Evolutionary conservation across 2,113 vertebrate genomes (phyloP), one percentile per base, ranked within the genome.

Genomic region (Raphicerus campestris): DNA sequence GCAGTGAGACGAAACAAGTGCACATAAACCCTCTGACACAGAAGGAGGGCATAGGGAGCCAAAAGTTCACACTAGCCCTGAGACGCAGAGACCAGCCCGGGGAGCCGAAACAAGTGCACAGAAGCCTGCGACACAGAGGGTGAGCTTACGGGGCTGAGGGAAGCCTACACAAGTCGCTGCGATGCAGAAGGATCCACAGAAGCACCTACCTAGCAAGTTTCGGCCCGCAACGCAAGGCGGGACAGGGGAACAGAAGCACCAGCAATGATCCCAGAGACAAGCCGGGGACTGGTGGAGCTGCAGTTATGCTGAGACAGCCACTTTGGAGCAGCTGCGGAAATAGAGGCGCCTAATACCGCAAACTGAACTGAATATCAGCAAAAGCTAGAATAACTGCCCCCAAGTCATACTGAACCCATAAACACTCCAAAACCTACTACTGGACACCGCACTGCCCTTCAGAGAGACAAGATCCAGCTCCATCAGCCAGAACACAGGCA

Each of bases 181-280:
- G 16, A 17, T 4, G 16, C 15, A 16, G 61, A 63, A 63, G 61
- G 7, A 63, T n/a, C 61, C 61, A n/a, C 61, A 63, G 30, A 63
- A n/a, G 61, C 61, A n/a, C 16, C 61, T 63, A 9, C 32, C 32
- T 63, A n/a, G 61, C 16, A n/a, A 63, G 61, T 63, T 63, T n/a
- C 61, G 4, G 61, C 7, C 61, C 0, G 7, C 30, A 17, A 7
- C 1, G 1, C 16, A n/a, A 7, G 61, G 61, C 16, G 3, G 7
- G 32, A 63, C 16, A n/a, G 61, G 32, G 61, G 32, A 63, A n/a
- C 30, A 63, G 32, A n/a, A 9, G 32, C 61, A 17, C 32, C 7
- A 32, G 32, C 7, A n/a, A 19, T n/a, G 16, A 63, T 63, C 61
- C 61, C 61, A 63, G 61, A 19, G 32, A 19, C 16, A 19, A 63